Conservation (phyloP, 2,888 invertebrate species). For the Pteria penguin region DNA sequence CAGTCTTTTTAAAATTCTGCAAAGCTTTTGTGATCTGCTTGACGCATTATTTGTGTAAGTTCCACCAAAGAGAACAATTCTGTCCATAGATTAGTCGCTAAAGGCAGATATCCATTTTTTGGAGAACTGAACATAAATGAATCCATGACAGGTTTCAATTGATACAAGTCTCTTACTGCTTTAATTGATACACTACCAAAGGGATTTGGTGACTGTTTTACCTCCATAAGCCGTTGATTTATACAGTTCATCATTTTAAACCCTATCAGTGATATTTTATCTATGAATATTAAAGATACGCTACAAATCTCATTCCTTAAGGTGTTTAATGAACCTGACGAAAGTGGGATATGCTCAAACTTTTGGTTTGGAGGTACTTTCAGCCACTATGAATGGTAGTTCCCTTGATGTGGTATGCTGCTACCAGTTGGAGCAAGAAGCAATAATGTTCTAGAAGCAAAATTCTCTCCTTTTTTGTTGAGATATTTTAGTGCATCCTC, state of each 20-base stretch:
- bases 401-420: constrained; percentile 42
- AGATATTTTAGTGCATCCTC: constrained; percentile 43
- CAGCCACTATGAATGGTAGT: constrained; percentile 31
- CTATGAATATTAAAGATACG: constrained; percentile 35
- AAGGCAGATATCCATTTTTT: background rate
- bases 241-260: constrained; percentile 45
- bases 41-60: constrained; percentile 31
- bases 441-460: constrained; percentile 24
- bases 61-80: constrained; percentile 25
- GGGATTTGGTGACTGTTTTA: constrained; percentile 33
- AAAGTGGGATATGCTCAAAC: constrained; percentile 26
- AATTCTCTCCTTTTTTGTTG: constrained; percentile 46
- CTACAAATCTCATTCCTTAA: constrained; percentile 4
- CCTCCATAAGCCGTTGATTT: constrained; percentile 40
- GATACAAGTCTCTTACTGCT: constrained; percentile 39
- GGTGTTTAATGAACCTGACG: constrained; percentile 27
- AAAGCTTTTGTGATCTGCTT: constrained; percentile 43
- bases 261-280: constrained; percentile 42
- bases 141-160: constrained; percentile 32
- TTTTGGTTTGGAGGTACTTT: constrained; percentile 37
- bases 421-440: constrained; percentile 54
- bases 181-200: constrained; percentile 48
- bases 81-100: constrained; percentile 33
- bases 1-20: constrained; percentile 54
- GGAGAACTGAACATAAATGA: constrained; percentile 20